Base-by-base conservation (phyloP, 2,888 invertebrate species). In the Hoplodrina blanda region DNA sequence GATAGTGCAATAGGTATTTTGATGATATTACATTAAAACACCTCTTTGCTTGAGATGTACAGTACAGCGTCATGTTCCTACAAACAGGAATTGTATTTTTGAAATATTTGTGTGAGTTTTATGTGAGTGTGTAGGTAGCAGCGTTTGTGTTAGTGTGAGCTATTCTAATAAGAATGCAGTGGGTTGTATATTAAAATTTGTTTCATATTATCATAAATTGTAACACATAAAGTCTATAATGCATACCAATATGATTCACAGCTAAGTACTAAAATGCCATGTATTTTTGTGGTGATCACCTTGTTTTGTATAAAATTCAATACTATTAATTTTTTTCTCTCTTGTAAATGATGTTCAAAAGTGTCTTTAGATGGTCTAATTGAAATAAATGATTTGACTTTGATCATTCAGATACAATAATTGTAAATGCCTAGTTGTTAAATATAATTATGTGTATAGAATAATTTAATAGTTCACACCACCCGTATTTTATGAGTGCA, bases 151-250 rank as follows among this genome's bases (percentile, higher is more conserved):
- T 20, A 44, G 61, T 72, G 56, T 54, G 37, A 57, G 33, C 19
- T 53, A 20, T 44, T 57, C 10, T 53, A 19, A 77, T 53, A 64
- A 49, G 30, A 77, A 78, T 62, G 41, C 49, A 25, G 61, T 49
- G 41, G 15, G 20, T 8, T 46, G 15, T 46, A 13, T 46, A 13
- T 49, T 62, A 52, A 30, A 33, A 46, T 46, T 61, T 72, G 30
- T 60, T 49, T 25, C 49, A 61, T 25, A 25, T 11, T 46, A 10
- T 49, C 59, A 52, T 37, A 15, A 15, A 44, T 61, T 63, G 19
- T 60, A 55, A 30, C 41, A 53, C 17, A 10, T 37, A 44, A 19
- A 30, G 54, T 19, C 25, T 4, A 50, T 61, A 8, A 17, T 44
- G 50, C 41, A 20, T 44, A n/a, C 5, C 4, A 30, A 6, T 71